These are phyloP conservation scores for Iselma pallidipennis DNA, from an alignment of 2,888 invertebrate species.

Conservation along the genomic window DNA sequence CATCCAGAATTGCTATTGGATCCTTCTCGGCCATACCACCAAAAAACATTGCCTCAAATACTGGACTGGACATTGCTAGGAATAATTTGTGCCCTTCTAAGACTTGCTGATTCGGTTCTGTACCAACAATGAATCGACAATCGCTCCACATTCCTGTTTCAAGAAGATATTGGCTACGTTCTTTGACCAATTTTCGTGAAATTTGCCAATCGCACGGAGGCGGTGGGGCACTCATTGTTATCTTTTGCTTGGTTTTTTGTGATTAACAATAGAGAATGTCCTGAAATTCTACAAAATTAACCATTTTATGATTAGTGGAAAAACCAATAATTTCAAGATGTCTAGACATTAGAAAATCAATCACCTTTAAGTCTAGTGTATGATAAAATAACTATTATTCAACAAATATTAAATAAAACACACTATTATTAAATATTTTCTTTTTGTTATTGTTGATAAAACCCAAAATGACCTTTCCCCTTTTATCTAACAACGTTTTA, in stretches of 20 bases:
- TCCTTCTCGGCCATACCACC: constrained; percentile 80
- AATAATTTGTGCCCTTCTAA: constrained; percentile 79
- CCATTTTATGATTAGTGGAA: too few species aligned
- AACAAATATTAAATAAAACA: background rate
- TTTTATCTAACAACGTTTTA: background rate
- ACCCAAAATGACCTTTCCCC: background rate
- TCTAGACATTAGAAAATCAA: background rate
- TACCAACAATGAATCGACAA: constrained; percentile 80
- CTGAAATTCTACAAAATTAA: background rate
- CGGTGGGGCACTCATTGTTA: constrained; percentile 59
- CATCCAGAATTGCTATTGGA: constrained; percentile 80
- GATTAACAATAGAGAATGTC: background rate
- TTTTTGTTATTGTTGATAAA: constrained; percentile 2
- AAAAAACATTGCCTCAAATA: constrained; percentile 87
- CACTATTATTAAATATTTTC: background rate
- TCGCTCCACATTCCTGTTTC: constrained; percentile 83
- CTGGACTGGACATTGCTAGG: constrained; percentile 84
- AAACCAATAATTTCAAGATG: background rate
- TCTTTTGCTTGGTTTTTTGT: too few species aligned
- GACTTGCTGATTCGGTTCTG: constrained; percentile 73
- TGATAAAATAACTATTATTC: background rate
- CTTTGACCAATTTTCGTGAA: constrained; percentile 69
- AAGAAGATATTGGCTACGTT: constrained; percentile 74
- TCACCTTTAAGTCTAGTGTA: background rate
- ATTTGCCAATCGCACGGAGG: constrained; percentile 76